A percentile compares a stretch with the other conserved stretches of the same genome.
phyloP scores from a whole-genome alignment of 2,113 vertebrate genomes.

The Sinocyclocheilus anophthalmus region DNA sequence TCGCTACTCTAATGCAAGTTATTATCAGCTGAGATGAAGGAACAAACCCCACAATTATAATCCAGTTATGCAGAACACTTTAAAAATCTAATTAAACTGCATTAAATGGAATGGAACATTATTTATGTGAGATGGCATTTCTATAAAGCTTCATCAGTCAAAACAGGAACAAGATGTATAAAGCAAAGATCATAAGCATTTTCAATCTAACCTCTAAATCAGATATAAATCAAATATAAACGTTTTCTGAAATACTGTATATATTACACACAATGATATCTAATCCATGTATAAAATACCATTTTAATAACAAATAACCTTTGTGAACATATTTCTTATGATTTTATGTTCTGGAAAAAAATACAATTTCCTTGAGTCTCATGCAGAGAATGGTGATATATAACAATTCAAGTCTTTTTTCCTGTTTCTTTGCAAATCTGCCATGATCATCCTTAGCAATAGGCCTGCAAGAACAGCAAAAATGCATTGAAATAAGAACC shows the following conservation, averaged over 20 bases:
- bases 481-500: background rate
- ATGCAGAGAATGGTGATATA: slow-evolving; percentile 1
- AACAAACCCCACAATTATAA: background rate
- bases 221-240: slow-evolving; percentile 25
- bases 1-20: background rate
- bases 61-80: background rate
- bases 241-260: background rate
- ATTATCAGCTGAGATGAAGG: background rate
- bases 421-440: background rate
- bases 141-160: background rate
- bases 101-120: background rate
- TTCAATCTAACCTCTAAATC: slow-evolving; percentile 15
- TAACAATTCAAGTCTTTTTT: background rate
- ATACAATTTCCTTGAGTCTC: background rate
- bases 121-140: background rate
- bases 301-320: background rate
- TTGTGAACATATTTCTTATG: background rate
- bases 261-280: slow-evolving; percentile 2
- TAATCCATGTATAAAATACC: slow-evolving; percentile 5
- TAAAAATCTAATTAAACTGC: background rate
- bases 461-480: background rate
- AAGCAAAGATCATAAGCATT: background rate
- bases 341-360: background rate
- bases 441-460: background rate
- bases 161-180: background rate